Evolutionary conservation across 2,888 invertebrate species (phyloP).

Genomic region (Melanostoma scalare): DNA sequence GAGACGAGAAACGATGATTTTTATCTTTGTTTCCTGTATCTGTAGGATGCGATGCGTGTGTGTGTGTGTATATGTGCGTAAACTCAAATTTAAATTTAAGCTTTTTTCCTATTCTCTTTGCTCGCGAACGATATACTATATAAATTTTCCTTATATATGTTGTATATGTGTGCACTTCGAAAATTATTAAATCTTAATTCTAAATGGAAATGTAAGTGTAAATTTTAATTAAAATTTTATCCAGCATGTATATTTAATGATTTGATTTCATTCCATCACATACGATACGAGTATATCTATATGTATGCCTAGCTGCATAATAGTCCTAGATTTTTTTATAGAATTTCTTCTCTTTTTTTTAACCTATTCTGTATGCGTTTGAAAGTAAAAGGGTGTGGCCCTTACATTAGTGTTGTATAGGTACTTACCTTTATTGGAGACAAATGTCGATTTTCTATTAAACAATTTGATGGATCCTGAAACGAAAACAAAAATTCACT

Average conservation of each 20-base stretch:
- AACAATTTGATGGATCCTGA: neutral
- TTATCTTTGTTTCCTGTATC: constrained; percentile 49
- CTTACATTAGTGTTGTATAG: constrained; percentile 15
- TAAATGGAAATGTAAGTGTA: constrained; percentile 67
- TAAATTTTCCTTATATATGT: constrained; percentile 15
- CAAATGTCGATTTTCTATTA: neutral
- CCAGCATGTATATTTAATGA: constrained; percentile 20
- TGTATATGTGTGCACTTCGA: neutral
- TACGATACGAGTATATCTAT: neutral
- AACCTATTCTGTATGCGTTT: neutral
- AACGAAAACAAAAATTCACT: too few species aligned
- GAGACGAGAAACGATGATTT: constrained; percentile 34
- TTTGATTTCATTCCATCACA: neutral
- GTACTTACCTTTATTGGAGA: neutral
- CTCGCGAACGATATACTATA: constrained; percentile 40
- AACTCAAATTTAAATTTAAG: constrained; percentile 35
- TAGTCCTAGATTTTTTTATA: neutral
- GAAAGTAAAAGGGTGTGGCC: constrained; percentile 52
- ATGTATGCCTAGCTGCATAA: neutral
- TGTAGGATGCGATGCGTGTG: constrained; percentile 33
- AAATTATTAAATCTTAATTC: constrained; percentile 26
- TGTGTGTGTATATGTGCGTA: constrained; percentile 57
- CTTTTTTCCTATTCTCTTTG: constrained; percentile 27
- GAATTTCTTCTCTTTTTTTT: neutral
- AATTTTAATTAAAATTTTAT: constrained; percentile 29